These are phyloP conservation scores for Toxotes jaculatrix DNA, from an alignment of 2,113 vertebrate species.

Conservation along the genomic window DNA sequence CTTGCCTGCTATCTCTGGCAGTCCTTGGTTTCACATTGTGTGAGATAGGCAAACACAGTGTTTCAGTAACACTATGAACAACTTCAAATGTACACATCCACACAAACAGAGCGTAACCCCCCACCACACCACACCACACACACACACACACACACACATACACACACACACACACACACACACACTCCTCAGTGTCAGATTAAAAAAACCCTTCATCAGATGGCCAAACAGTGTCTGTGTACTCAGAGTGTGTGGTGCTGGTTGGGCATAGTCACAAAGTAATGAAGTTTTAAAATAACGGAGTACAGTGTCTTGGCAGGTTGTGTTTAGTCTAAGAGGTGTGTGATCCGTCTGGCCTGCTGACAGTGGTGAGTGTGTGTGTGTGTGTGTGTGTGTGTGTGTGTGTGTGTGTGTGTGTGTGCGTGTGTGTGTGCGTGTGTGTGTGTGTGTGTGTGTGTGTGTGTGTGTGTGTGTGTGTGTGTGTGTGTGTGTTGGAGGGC, in stretches of 20 bases:
- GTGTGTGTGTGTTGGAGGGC: background rate
- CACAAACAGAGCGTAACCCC: constrained; percentile 1
- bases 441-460: background rate
- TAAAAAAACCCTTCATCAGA: constrained; percentile 26
- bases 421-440: constrained; percentile 18
- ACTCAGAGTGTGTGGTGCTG: background rate
- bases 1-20: constrained; percentile 28
- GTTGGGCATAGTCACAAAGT: constrained; percentile 17
- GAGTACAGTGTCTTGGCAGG: constrained; percentile 24
- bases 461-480: constrained; percentile 19
- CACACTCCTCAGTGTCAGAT: constrained; percentile 27
- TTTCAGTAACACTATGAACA: constrained; percentile 38
- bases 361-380: constrained; percentile 21
- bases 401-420: background rate
- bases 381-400: background rate
- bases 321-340: constrained; percentile 42
- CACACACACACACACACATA: background rate
- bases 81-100: constrained; percentile 34
- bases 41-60: constrained; percentile 34
- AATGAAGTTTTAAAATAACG: constrained; percentile 39
- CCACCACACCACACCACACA: constrained; percentile 2
- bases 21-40: constrained; percentile 56
- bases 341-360: constrained; percentile 34
- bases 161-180: constrained; percentile 11
- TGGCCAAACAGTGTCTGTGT: constrained; percentile 25